These are phyloP conservation scores for Ferdinandea cuprea DNA, from an alignment of 2,888 invertebrate genomes.

Conservation along the genomic window DNA sequence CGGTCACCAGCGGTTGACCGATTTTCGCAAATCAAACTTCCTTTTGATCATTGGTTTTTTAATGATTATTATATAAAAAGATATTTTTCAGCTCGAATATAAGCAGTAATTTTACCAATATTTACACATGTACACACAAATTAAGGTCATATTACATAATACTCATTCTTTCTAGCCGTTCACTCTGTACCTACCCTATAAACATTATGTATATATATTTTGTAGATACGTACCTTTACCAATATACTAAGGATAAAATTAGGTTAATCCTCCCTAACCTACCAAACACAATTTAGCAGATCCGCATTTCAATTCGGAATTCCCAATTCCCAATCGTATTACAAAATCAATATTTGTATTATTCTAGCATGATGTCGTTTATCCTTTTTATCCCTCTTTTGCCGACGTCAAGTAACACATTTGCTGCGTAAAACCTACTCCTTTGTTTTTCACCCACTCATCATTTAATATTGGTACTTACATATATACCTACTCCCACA, in stretches of 20 bases:
- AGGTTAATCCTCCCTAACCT: conserved; percentile 24
- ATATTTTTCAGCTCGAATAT: too few species aligned
- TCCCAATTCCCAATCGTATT: conserved; percentile 69
- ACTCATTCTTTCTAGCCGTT: background rate
- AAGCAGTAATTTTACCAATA: too few species aligned
- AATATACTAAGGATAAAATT: conserved; percentile 20
- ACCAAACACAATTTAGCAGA: conserved; percentile 43
- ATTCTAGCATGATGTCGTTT: conserved; percentile 53
- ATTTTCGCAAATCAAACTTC: too few species aligned
- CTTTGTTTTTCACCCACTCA: background rate
- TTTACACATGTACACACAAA: background rate
- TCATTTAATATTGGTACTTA: background rate
- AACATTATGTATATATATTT: too few species aligned
- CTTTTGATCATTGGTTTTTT: too few species aligned
- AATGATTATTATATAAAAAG: too few species aligned
- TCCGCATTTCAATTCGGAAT: conserved; percentile 62
- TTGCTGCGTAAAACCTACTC: conserved; percentile 24
- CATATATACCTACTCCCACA: too few species aligned
- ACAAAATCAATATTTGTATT: conserved; percentile 73
- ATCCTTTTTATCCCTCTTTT: conserved; percentile 51
- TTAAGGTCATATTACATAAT: conserved; percentile 3
- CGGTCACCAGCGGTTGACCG: too few species aligned
- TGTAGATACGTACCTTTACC: too few species aligned
- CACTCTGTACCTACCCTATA: background rate
- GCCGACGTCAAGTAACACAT: conserved; percentile 35